Evolutionary conservation across 2,888 invertebrate genomes (phyloP).

Genomic region (Anaspis maculata): DNA sequence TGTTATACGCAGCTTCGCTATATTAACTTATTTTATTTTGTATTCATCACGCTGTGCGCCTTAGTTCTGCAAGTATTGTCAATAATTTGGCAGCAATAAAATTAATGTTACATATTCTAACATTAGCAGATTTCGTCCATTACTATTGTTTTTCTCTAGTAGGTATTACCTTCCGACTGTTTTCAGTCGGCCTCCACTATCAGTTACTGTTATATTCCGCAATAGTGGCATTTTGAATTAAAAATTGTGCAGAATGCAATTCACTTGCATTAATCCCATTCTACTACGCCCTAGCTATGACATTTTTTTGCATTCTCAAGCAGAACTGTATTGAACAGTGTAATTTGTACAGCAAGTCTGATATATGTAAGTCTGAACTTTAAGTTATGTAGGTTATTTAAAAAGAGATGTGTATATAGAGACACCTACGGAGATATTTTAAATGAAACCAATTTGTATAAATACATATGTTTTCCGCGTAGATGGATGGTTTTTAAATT

Average conservation of each 20-base stretch:
- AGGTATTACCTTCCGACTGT: no score
- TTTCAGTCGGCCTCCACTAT: no score
- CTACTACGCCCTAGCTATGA: slow-evolving; percentile 27
- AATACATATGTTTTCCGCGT: slow-evolving; percentile 13
- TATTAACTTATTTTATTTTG: slow-evolving; percentile 20
- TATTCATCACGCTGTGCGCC: slow-evolving; percentile 7
- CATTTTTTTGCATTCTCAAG: slow-evolving; percentile 20
- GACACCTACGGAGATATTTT: slow-evolving; percentile 32
- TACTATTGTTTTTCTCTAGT: no score
- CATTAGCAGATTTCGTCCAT: no score
- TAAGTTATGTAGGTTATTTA: slow-evolving; percentile 33
- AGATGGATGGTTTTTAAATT: slow-evolving; percentile 26
- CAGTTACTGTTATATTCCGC: no score
- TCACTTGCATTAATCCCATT: slow-evolving; percentile 20
- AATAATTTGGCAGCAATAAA: slow-evolving; percentile 28
- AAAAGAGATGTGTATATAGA: slow-evolving; percentile 28
- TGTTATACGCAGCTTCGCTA: slow-evolving; percentile 40
- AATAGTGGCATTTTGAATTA: no score
- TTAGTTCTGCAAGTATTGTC: slow-evolving; percentile 27
- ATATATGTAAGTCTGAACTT: slow-evolving; percentile 40
- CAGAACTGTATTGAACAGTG: slow-evolving; percentile 20
- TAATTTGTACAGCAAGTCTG: slow-evolving; percentile 38
- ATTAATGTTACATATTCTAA: neutral
- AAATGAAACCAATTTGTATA: slow-evolving; percentile 24
- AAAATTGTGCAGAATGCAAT: slow-evolving; percentile 17